Evolutionary conservation across 2,113 vertebrate species (phyloP).

Genomic region (Tragelaphus buxtoni): DNA sequence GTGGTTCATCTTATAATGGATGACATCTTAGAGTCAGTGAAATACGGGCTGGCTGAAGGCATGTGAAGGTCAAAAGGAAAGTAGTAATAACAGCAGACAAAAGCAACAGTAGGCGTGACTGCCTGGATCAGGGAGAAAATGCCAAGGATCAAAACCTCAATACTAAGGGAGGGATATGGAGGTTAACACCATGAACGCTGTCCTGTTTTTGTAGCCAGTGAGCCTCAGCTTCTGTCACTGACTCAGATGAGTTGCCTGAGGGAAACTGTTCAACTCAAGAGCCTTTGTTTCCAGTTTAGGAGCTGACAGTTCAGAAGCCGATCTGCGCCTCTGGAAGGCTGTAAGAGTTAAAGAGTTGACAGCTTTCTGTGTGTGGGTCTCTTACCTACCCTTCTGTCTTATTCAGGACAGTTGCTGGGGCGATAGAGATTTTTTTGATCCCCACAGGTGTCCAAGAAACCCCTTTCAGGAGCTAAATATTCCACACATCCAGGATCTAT

Average conservation of each 20-base stretch:
- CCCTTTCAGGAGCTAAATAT: background rate
- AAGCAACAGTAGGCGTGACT: background rate
- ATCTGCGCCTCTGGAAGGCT: background rate
- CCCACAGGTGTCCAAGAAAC: background rate
- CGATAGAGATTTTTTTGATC: background rate
- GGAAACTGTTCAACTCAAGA: background rate
- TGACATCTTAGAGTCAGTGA: background rate
- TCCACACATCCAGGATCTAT: background rate
- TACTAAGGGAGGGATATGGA: background rate
- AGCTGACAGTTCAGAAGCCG: background rate
- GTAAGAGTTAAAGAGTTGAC: background rate
- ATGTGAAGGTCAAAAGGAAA: background rate
- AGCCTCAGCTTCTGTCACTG: background rate
- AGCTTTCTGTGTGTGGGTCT: background rate
- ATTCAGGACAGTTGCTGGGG: background rate
- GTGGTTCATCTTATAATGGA: background rate
- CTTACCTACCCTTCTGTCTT: background rate
- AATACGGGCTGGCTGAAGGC: background rate
- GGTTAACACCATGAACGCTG: fast-evolving
- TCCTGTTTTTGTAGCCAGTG: background rate
- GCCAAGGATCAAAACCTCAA: background rate
- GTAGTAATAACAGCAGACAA: background rate
- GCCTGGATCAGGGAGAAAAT: background rate
- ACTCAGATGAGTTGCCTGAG: slow-evolving; percentile 38
- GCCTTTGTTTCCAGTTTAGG: slow-evolving; percentile 26